phyloP scores from a whole-genome alignment of 2,797 vertebrate species.

The Heliangelus exortis region DNA sequence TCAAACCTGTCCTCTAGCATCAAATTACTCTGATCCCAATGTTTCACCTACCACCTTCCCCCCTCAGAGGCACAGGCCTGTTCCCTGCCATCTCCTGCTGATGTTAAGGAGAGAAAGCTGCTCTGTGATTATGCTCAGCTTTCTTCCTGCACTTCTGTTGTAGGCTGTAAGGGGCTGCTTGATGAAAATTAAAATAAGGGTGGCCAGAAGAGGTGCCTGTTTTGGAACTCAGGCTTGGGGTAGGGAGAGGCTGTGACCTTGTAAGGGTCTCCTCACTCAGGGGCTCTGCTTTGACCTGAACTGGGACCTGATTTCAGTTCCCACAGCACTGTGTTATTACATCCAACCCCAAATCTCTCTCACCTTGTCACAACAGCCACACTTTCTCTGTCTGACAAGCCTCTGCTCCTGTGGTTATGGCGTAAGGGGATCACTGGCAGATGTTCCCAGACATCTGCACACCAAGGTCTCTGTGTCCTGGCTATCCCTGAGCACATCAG shows the following conservation, averaged over 20 bases:
- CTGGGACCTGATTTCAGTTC: neutral
- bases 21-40: neutral
- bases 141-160: neutral
- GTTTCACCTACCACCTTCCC: neutral
- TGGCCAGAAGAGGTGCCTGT: accelerated
- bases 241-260: neutral
- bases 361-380: neutral
- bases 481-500: neutral
- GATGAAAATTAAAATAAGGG: neutral
- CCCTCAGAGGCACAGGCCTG: neutral
- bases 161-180: too few relatives aligned
- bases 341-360: neutral
- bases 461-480: neutral
- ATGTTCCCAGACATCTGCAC: neutral
- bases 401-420: accelerated
- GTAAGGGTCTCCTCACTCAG: neutral
- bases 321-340: neutral
- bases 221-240: neutral
- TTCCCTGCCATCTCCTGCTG: neutral
- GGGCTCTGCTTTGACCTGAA: neutral
- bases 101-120: neutral
- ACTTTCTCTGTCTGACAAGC: neutral
- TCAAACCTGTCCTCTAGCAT: neutral
- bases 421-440: neutral
- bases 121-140: neutral